phyloP scores from a whole-genome alignment of 2,797 vertebrate species.

The Epinephelus coioides region DNA sequence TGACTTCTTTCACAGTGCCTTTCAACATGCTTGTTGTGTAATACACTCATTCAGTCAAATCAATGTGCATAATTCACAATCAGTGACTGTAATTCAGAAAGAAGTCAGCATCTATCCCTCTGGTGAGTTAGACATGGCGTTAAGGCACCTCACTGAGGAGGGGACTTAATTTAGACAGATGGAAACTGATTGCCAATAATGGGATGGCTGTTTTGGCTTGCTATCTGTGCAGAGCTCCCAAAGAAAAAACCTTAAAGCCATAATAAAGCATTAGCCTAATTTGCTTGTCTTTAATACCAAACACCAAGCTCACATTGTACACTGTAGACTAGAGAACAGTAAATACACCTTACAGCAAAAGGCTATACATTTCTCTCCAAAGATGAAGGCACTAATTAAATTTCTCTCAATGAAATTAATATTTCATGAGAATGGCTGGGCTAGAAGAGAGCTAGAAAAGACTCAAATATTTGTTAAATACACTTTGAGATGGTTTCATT shows the following conservation, averaged over 20 bases:
- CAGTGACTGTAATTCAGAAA: neutral
- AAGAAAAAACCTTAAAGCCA: constrained; percentile 57
- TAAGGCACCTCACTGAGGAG: neutral
- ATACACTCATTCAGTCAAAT: neutral
- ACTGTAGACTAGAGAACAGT: constrained; percentile 31
- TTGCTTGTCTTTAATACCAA: constrained; percentile 45
- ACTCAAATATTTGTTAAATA: constrained; percentile 6
- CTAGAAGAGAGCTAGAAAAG: neutral
- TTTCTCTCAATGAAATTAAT: constrained; percentile 43
- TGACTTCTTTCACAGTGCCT: neutral
- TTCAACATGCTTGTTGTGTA: neutral
- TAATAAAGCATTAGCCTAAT: constrained; percentile 63
- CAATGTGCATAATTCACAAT: neutral
- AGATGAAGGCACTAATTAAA: constrained; percentile 59
- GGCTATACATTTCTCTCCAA: constrained; percentile 6
- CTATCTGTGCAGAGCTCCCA: constrained; percentile 14
- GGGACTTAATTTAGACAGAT: constrained; percentile 40
- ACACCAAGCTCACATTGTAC: constrained; percentile 35
- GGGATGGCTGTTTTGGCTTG: constrained; percentile 57
- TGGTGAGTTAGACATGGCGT: constrained; percentile 12
- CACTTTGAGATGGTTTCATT: neutral
- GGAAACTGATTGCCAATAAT: constrained; percentile 50
- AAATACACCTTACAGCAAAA: constrained; percentile 16
- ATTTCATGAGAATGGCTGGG: constrained; percentile 11
- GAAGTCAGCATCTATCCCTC: constrained; percentile 3